Evolutionary conservation across 1,140 invertebrate genomes (phyloP), one percentile per base, ranked within the genome.

Genomic region (Calephelis nemesis): DNA sequence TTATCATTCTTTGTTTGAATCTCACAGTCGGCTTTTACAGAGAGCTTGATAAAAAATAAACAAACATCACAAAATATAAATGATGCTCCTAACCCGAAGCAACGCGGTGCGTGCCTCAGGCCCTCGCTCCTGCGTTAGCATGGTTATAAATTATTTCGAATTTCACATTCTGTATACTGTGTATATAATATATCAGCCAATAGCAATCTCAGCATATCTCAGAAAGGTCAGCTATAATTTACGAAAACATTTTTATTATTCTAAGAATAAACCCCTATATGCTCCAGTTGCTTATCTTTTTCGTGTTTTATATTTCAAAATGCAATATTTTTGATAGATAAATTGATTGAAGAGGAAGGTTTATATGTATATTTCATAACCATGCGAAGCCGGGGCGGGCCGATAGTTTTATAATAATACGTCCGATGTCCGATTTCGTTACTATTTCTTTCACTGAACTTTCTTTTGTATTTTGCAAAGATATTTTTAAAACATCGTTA

Each of bases 11-110:
- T 89, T 89, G 87, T 88, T 89, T 88, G 80, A 75, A 83, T 82
- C 78, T 84, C 76, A 69, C 79, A 82, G 81, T 79, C 80, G 83
- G 77, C 80, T 77, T 85, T 80, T 76, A 83, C 79, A 84, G 75
- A 77, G 77, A 78, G 78, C 67, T 71, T 74, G 69, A 77, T 83
- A 85, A 90, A 89, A 88, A 87, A 87, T 78, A 84, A 87, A 84
- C 84, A 91, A 88, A 91, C 84, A 85, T 89, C 75, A 84, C 78
- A 83, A 86, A 88, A 90, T 88, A 91, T 90, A 88, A 90, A 91
- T 88, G 85, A 89, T 88, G 83, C 81, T 76, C 74, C 85, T 88
- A 88, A 89, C 84, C 76, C 79, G 79, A 82, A 79, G 82, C 86
- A 85, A 83, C 83, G 82, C 77, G 81, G 72, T 82, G 81, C 82